Evolutionary conservation across 2,888 invertebrate genomes (phyloP).

Genomic region (Cataglyphis albicans): DNA sequence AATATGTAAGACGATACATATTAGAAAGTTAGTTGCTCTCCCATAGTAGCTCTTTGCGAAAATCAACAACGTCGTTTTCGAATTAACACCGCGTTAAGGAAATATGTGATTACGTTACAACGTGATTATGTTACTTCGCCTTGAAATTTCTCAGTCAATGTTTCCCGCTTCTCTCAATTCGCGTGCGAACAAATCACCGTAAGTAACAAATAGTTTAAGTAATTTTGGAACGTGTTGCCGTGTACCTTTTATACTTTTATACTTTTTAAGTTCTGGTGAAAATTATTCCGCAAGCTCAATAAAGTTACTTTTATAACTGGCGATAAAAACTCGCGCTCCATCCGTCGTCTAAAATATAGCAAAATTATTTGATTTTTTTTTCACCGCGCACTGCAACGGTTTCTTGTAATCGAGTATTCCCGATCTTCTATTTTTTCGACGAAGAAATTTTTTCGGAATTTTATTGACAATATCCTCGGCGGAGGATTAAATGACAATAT

Average conservation of each 20-base stretch:
- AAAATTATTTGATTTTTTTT: constrained; percentile 38
- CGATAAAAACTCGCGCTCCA: not conserved
- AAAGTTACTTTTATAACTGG: constrained; percentile 27
- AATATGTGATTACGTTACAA: not conserved
- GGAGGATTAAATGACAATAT: constrained; percentile 51
- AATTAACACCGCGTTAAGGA: not conserved
- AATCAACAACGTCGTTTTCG: not conserved
- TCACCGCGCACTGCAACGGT: constrained; percentile 27
- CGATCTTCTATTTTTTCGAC: not conserved
- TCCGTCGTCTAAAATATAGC: not conserved
- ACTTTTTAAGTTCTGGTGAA: constrained; percentile 30
- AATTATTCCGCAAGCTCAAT: constrained; percentile 31
- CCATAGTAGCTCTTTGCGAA: not conserved
- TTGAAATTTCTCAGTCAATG: not conserved
- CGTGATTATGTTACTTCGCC: not conserved
- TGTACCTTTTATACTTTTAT: constrained; percentile 38
- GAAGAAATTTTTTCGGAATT: constrained; percentile 38
- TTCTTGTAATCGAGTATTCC: constrained; percentile 49
- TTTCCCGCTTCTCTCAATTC: not conserved
- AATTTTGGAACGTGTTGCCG: constrained; percentile 23
- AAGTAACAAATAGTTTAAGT: constrained; percentile 18
- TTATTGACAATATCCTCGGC: constrained; percentile 55
- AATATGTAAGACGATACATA: constrained; percentile 61
- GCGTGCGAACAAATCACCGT: not conserved
- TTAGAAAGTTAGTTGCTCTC: constrained; percentile 26